Percentiles rank a stretch among this genome's conserved stretches.
Evolutionary conservation across 2,888 invertebrate species (phyloP).

Genomic region (Eupithecia dodoneata): DNA sequence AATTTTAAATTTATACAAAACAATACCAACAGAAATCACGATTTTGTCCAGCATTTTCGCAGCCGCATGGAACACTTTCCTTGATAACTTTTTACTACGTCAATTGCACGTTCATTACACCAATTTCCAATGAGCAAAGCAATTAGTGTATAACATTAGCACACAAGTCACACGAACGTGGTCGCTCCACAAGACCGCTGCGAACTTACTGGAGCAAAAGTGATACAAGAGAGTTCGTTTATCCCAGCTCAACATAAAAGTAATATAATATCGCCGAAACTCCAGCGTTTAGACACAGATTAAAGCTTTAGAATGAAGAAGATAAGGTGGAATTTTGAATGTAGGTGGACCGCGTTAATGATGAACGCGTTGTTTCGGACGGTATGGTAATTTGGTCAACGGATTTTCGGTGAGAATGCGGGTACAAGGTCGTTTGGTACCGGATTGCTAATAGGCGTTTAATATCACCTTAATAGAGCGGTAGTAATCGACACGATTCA

Average conservation of each 20-base stretch:
- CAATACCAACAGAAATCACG: conserved; percentile 45
- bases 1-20: conserved; percentile 7
- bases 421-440: conserved; percentile 63
- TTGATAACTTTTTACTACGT: conserved; percentile 27
- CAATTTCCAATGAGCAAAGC: conserved; percentile 49
- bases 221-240: conserved; percentile 47
- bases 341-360: conserved; percentile 29
- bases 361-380: conserved; percentile 43
- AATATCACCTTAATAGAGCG: conserved; percentile 32
- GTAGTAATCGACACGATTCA: conserved; percentile 21
- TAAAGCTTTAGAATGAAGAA: conserved; percentile 32
- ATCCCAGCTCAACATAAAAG: conserved; percentile 53
- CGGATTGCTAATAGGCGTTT: conserved; percentile 48
- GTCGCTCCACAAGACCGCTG: conserved; percentile 60
- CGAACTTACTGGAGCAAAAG: conserved; percentile 56
- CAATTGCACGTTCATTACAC: conserved; percentile 35
- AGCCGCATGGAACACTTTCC: conserved; percentile 34
- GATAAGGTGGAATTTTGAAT: conserved; percentile 43
- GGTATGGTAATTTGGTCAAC: conserved; percentile 64
- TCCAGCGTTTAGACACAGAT: conserved; percentile 30
- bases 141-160: conserved; percentile 50
- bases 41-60: conserved; percentile 46
- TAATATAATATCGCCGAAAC: conserved; percentile 45
- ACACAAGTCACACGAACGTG: conserved; percentile 57
- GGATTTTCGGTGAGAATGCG: conserved; percentile 60